These are phyloP conservation scores for Aphidoletes aphidimyza DNA, from an alignment of 2,888 invertebrate genomes.

Conservation along the genomic window DNA sequence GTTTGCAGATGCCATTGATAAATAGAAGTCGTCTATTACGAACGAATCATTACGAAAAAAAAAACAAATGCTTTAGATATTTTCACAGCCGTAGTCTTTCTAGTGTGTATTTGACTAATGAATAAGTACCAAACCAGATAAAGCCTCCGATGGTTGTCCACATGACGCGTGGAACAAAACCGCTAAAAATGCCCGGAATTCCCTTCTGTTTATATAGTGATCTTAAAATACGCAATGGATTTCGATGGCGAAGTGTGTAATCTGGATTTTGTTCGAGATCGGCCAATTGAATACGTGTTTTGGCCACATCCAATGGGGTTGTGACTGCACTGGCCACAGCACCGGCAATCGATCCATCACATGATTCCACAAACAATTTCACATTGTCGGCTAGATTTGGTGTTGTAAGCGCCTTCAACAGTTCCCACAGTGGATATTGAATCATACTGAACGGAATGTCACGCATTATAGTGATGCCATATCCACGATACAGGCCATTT, in stretches of 20 bases:
- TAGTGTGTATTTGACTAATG: not conserved
- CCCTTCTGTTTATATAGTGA: conserved; percentile 23
- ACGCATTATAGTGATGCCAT: conserved; percentile 78
- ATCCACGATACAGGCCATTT: conserved; percentile 78
- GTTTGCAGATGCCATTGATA: no score
- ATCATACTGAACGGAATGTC: conserved; percentile 96
- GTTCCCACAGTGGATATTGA: conserved; percentile 96
- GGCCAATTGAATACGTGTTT: conserved; percentile 40
- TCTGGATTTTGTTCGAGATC: not conserved
- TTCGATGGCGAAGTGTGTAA: not conserved
- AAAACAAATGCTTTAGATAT: not conserved
- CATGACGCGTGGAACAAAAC: conserved; percentile 1
- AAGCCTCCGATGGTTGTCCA: conserved; percentile 45
- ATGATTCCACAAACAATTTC: not conserved
- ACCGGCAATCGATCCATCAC: not conserved
- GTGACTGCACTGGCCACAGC: not conserved
- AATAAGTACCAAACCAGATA: conserved; percentile 52
- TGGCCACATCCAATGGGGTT: conserved; percentile 47
- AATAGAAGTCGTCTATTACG: not conserved
- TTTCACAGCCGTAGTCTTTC: not conserved
- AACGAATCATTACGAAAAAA: not conserved
- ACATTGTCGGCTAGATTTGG: no score
- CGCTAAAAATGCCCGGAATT: not conserved
- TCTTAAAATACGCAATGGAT: not conserved
- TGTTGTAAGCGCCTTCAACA: conserved; percentile 72